Conservation (phyloP, 2,113 vertebrate species). For the Girardinichthys multiradiatus region DNA sequence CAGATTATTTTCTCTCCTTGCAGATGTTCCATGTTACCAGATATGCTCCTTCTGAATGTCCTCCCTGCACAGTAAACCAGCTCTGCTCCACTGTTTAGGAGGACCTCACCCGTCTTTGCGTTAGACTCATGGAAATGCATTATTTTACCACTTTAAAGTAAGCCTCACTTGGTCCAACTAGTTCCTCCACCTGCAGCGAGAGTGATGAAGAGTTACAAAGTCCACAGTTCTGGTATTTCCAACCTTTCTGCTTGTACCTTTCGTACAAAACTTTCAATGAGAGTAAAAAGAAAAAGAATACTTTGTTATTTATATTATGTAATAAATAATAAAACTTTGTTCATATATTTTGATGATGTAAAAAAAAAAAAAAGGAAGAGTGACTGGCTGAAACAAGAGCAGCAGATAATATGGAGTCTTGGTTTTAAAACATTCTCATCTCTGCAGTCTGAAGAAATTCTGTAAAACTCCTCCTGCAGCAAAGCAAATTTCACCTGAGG, state of each 20-base stretch:
- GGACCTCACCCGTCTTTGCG: not conserved
- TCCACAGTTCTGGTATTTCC: constrained; percentile 5
- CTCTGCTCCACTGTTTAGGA: not conserved
- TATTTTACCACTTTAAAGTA: no score
- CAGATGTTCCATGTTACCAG: not conserved
- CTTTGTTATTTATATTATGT: constrained; percentile 72
- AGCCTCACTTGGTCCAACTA: not conserved
- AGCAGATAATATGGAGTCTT: constrained; percentile 31
- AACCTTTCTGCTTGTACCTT: constrained; percentile 32
- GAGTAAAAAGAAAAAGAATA: constrained; percentile 50
- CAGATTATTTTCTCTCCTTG: no score
- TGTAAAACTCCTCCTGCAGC: constrained; percentile 48
- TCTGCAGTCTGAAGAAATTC: constrained; percentile 21
- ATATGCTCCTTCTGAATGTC: not conserved
- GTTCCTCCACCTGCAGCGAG: not conserved
- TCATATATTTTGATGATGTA: constrained; percentile 72
- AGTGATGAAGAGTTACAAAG: not conserved
- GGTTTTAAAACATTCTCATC: constrained; percentile 23
- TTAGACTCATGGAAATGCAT: not conserved
- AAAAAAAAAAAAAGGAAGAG: constrained; percentile 33
- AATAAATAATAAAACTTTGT: constrained; percentile 83
- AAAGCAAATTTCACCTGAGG: constrained; percentile 57
- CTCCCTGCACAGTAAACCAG: not conserved
- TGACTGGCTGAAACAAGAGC: constrained; percentile 42
- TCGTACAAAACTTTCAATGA: constrained; percentile 40